Base-by-base conservation (phyloP, 2,888 invertebrate genomes). In the Druceiella hillmani region DNA sequence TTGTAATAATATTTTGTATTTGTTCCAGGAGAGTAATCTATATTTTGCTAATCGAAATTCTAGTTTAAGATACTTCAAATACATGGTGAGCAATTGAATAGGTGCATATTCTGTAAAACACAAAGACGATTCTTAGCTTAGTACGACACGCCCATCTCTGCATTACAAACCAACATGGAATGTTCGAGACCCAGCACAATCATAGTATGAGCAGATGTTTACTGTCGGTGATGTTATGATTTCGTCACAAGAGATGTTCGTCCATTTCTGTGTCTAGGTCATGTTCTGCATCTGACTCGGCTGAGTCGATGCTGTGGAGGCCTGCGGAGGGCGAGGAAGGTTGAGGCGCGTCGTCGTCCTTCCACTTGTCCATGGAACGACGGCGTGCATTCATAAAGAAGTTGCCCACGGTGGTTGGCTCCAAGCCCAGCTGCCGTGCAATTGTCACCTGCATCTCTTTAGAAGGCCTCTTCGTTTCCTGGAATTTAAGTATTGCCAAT, bases 311-410 rank as follows among this genome's bases (percentile, higher is more conserved):
- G 46, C 69, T 64, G 0, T 63, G 62, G 2, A 67, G 61, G 29
- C n/a, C n/a, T n/a, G 45, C 69, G 69, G 13, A 70, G 50, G 46
- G 69, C 64, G 0, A 63, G 62, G 2, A 67, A 61, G 29, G 7
- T 27, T n/a, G 7, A 27, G 27, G 28, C 35, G 83, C 84, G 52
- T 86, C 91, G 55, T 94, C 93, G 58, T 95, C 95, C 63, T 91
- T 88, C 95, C 97, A 98, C 59, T 97, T 98, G 69, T 98, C 98
- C 89, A 90, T 90, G 3, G 90, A 90, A 49, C 99, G 81, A 52
- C 99, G 79, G 43, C 98, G 78, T n/a, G 99, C 99, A 67, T 99
- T 99, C 99, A 99, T 99, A 75, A 99, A 99, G 78, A 99, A 99
- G 66, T 99, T 99, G 33, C 98, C 97, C 41, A 98, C 97, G 7